Base-by-base conservation (phyloP, 2,888 invertebrate genomes). In the Osmoderma eremita region DNA sequence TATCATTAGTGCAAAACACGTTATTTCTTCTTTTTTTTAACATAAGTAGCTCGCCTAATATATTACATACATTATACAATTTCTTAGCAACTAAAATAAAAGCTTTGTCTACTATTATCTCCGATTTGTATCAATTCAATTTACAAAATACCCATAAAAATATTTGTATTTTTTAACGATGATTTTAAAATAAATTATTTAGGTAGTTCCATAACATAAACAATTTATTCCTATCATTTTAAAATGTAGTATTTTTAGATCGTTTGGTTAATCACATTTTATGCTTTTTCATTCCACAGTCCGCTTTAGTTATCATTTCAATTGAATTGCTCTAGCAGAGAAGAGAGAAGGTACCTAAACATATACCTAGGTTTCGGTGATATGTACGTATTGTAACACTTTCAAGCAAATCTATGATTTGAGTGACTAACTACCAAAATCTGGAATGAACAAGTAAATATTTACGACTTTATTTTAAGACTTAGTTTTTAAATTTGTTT, bases 61-160 rank as follows among this genome's bases (percentile, higher is more conserved):
- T 30, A 30, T 10, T 10, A 10, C 30, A n/a, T n/a, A n/a, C n/a
- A n/a, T n/a, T n/a, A n/a, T 30, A 30, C 30, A 42, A 42, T 3
- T 2, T 42, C n/a, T 42, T 17, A 42, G 13, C 17, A 38, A 18
- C 12, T 8, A 38, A 53, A 38, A 38, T 38, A 53, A 53, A 53
- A 24, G 5, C 15, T 15, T 18, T 17, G 17, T 38, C 38, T 53
- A 38, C n/a, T 30, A 38, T 13, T 18, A 18, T 18, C 12, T 38
- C 38, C n/a, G 15, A 18, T 18, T 38, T 24, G 38, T 24, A 13
- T 30, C 13, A 39, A 12, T 42, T 45, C 42, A 42, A 8, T 45
- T 58, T 61, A 45, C 45, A 61, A 45, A 45, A 45, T 61, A 58
- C 42, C 24, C 45, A 45, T 12, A 30, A 61, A 48, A 61, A 61